Conservation (phyloP, 2,113 vertebrate species). For the Neotoma lepida region DNA sequence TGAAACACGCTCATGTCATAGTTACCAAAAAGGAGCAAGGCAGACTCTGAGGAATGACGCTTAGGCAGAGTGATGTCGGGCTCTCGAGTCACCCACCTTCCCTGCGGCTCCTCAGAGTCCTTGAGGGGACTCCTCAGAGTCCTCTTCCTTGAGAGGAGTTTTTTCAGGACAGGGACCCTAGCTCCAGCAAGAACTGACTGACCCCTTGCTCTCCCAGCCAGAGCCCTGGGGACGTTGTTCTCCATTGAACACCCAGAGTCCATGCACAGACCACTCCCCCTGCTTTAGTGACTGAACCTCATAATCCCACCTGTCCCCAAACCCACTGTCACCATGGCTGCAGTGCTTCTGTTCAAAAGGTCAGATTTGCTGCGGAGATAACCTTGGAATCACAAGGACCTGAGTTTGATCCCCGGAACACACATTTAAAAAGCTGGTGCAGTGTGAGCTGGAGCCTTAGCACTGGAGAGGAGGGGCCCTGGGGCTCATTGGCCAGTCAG, state of each 20-base stretch:
- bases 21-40: neutral
- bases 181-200: neutral
- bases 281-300: neutral
- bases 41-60: slow-evolving; percentile 46
- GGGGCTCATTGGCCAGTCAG: neutral
- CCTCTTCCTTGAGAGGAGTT: neutral
- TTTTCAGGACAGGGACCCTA: neutral
- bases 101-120: neutral
- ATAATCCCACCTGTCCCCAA: neutral
- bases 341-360: neutral
- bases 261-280: neutral
- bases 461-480: too few relatives aligned
- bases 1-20: slow-evolving; percentile 27
- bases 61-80: neutral
- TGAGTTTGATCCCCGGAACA: neutral
- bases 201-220: neutral
- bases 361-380: neutral
- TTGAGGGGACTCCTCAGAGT: neutral
- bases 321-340: neutral
- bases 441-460: neutral
- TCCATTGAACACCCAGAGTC: neutral
- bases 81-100: neutral
- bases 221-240: neutral
- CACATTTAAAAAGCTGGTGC: neutral
- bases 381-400: neutral